Conservation (phyloP, 2,797 vertebrate genomes). For the Distichodus sexfasciatus region DNA sequence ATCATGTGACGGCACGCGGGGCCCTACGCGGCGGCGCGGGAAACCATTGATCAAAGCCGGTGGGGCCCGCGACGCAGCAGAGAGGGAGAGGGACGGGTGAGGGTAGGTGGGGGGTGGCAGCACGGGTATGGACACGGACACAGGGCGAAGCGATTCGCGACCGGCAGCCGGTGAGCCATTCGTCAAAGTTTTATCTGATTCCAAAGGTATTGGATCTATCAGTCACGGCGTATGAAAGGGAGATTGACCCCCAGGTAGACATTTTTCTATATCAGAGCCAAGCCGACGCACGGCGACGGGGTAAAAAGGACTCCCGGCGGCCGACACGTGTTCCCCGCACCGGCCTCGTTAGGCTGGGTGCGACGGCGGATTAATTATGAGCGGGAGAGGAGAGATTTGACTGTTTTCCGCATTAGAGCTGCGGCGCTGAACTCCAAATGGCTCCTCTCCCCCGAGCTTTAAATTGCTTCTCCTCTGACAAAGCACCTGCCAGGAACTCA, state of each 20-base stretch:
- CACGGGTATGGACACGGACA: no score
- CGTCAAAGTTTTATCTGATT: slow-evolving; percentile 99
- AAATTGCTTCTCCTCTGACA: slow-evolving; percentile 83
- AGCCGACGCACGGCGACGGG: slow-evolving; percentile 65
- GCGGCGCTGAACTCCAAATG: slow-evolving; percentile 69
- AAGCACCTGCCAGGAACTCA: slow-evolving; percentile 83
- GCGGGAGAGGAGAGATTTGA: slow-evolving; percentile 55
- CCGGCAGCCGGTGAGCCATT: slow-evolving; percentile 75
- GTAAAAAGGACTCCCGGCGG: slow-evolving; percentile 57
- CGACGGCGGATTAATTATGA: slow-evolving; percentile 64
- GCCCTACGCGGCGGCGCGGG: slow-evolving; percentile 61
- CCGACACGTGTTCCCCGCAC: slow-evolving; percentile 53
- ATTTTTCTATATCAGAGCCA: slow-evolving; percentile 78
- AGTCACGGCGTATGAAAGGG: slow-evolving; percentile 86
- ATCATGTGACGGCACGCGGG: slow-evolving; percentile 75
- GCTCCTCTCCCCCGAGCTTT: slow-evolving; percentile 68
- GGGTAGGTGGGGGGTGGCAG: no score
- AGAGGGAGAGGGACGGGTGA: slow-evolving; percentile 72
- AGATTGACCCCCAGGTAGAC: slow-evolving; percentile 80
- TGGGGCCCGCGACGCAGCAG: slow-evolving; percentile 75
- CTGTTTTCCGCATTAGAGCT: slow-evolving; percentile 65
- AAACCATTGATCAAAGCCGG: slow-evolving; percentile 87
- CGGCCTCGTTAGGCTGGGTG: slow-evolving; percentile 58
- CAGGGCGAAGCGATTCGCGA: slow-evolving; percentile 66
- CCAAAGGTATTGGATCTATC: slow-evolving; percentile 91